phyloP scores from a whole-genome alignment of 2,113 vertebrate genomes.

The Hippocampus comes region DNA sequence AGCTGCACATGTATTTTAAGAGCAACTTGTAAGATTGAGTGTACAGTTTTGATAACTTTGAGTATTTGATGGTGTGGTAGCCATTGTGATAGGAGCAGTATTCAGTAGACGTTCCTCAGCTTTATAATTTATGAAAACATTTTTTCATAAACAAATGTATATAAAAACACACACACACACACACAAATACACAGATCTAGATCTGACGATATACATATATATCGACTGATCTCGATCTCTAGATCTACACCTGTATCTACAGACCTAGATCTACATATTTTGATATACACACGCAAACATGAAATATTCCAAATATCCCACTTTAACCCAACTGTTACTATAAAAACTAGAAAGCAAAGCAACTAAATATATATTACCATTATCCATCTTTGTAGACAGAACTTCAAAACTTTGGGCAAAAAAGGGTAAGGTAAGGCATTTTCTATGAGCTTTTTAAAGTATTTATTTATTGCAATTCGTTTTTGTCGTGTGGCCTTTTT shows the following conservation, averaged over 20 bases:
- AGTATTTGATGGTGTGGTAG: constrained; percentile 95
- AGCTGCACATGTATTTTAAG: constrained; percentile 93
- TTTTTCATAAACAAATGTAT: constrained; percentile 76
- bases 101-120: constrained; percentile 92
- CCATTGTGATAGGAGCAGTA: constrained; percentile 91
- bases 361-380: constrained; percentile 66
- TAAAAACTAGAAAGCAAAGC: background rate
- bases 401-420: constrained; percentile 68
- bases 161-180: background rate
- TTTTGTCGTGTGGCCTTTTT: constrained; percentile 71
- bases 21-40: constrained; percentile 91
- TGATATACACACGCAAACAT: background rate
- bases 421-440: constrained; percentile 65
- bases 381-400: constrained; percentile 72
- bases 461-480: constrained; percentile 74
- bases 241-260: background rate
- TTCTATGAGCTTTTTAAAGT: constrained; percentile 75
- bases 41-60: constrained; percentile 98
- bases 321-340: constrained; percentile 67
- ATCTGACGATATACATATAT: too few species aligned
- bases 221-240: background rate
- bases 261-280: background rate
- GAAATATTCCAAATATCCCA: constrained; percentile 74
- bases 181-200: background rate
- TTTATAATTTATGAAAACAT: constrained; percentile 85